These are phyloP conservation scores for Pipistrellus pipistrellus DNA, from an alignment of 2,797 vertebrate species.

Conservation along the genomic window DNA sequence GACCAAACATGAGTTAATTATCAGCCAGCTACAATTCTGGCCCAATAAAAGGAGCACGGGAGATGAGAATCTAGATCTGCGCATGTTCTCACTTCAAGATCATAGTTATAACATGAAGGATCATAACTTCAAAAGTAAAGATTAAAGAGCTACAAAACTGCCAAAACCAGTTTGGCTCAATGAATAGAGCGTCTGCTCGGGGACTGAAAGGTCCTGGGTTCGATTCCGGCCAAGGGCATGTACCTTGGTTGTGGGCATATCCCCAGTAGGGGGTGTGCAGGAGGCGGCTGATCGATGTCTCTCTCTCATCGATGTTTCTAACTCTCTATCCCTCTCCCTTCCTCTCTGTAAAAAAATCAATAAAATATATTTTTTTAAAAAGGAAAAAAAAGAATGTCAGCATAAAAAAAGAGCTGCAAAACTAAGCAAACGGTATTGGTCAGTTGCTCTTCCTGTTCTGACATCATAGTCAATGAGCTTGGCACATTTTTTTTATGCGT, in stretches of 20 bases:
- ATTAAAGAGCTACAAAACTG: neutral
- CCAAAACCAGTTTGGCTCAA: too few species aligned
- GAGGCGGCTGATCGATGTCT: too few species aligned
- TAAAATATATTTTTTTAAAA: too few species aligned
- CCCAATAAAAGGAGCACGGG: neutral
- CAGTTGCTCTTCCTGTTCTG: slow-evolving; percentile 13
- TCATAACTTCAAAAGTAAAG: neutral
- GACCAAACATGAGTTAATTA: neutral
- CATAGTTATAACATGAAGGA: slow-evolving; percentile 15
- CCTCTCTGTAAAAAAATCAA: too few species aligned
- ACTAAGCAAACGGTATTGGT: neutral
- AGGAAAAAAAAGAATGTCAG: too few species aligned
- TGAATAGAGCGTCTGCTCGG: too few species aligned
- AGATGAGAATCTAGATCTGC: neutral
- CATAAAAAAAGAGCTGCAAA: neutral
- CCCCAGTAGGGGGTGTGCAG: too few species aligned
- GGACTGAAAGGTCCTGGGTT: too few species aligned
- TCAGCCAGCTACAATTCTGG: neutral
- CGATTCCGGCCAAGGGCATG: too few species aligned
- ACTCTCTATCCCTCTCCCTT: too few species aligned
- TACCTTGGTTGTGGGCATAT: too few species aligned
- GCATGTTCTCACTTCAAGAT: neutral
- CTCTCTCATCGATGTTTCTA: too few species aligned
- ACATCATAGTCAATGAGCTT: neutral
- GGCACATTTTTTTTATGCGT: neutral